phyloP scores from a whole-genome alignment of 2,797 vertebrate genomes.

The Schizothorax lantsangensis region DNA sequence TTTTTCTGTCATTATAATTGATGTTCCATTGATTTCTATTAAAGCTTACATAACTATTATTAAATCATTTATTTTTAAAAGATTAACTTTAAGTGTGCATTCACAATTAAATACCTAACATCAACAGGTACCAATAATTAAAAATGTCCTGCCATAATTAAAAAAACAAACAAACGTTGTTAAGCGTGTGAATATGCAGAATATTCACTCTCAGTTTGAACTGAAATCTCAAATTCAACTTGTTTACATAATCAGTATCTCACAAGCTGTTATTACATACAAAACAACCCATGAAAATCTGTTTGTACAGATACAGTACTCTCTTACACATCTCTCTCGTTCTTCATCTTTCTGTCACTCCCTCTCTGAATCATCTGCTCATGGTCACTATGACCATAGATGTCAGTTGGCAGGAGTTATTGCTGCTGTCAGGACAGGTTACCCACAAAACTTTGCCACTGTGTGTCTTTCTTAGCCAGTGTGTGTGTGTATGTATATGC shows the following conservation, averaged over 20 bases:
- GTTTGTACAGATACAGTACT: not conserved
- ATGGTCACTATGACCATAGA: constrained; percentile 46
- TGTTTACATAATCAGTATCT: not conserved
- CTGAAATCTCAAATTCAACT: not conserved
- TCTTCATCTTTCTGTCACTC: constrained; percentile 21
- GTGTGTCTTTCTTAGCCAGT: constrained; percentile 13
- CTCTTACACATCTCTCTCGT: not conserved
- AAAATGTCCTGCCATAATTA: not conserved
- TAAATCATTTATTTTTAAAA: not conserved
- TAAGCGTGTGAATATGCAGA: not conserved
- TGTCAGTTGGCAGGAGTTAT: constrained; percentile 37
- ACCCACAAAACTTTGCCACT: constrained; percentile 20
- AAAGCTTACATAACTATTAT: not conserved
- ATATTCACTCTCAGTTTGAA: not conserved
- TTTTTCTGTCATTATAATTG: not conserved
- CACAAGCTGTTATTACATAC: not conserved
- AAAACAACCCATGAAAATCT: not conserved
- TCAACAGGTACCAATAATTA: not conserved
- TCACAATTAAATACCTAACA: not conserved
- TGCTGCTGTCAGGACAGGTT: constrained; percentile 42
- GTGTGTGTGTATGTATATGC: constrained; percentile 29
- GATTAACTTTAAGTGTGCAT: not conserved
- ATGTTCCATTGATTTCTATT: not conserved
- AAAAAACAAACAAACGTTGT: not conserved
- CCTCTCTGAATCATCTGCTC: constrained; percentile 33